phyloP scores from a whole-genome alignment of 53 echinoderm and acorn worm species.

The Holothuria scabra region DNA sequence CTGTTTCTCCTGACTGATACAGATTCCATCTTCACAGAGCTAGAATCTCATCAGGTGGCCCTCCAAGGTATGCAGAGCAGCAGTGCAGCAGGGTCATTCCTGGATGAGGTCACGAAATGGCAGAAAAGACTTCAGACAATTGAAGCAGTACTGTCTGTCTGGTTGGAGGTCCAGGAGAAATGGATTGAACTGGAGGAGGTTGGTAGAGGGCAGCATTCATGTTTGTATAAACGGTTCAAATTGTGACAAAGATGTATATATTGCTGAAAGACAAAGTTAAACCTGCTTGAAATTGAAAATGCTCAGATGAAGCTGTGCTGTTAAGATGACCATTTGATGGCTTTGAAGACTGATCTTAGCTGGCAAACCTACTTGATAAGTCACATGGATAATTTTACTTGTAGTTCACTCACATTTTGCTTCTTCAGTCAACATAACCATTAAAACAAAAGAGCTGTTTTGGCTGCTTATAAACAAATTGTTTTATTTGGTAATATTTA shows the following conservation, averaged over 20 bases:
- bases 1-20: constrained; percentile 88
- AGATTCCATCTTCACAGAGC: constrained; percentile 92
- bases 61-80: constrained; percentile 97
- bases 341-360: too few relatives aligned
- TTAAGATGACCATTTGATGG: too few relatives aligned
- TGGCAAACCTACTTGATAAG: too few relatives aligned
- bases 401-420: too few relatives aligned
- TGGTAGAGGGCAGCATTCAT: neutral
- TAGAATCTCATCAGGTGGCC: constrained; percentile 97
- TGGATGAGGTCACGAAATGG: constrained; percentile 99
- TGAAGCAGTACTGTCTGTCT: constrained; percentile 86
- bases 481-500: neutral
- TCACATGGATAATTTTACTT: too few relatives aligned
- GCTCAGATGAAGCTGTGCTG: too few relatives aligned
- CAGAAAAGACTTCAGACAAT: constrained; percentile 97
- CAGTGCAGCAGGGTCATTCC: constrained; percentile 95
- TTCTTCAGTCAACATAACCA: neutral
- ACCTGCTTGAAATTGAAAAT: too few relatives aligned
- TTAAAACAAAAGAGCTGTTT: too few relatives aligned
- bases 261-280: too few relatives aligned
- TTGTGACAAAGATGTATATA: too few relatives aligned
- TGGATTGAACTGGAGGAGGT: constrained; percentile 99
- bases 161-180: constrained; percentile 95
- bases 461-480: too few relatives aligned
- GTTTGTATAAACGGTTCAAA: too few relatives aligned